phyloP scores from a whole-genome alignment of 1,140 invertebrate genomes.

The Lysiphlebus fabarum region DNA sequence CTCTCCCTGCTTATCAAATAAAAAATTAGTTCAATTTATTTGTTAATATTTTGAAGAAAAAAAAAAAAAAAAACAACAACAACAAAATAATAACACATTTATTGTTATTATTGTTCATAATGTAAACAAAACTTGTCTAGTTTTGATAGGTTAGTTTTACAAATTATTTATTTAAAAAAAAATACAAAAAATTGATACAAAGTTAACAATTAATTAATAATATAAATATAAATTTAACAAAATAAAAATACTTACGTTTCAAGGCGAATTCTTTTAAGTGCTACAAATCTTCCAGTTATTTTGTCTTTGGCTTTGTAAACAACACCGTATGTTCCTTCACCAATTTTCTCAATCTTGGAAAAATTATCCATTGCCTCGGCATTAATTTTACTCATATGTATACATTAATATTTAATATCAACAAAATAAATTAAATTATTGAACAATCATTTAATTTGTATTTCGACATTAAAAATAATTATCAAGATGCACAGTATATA shows the following conservation, averaged over 20 bases:
- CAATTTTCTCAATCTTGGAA: slow-evolving; percentile 87
- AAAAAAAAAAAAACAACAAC: not conserved
- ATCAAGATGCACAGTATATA: too few species aligned
- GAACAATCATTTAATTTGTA: too few species aligned
- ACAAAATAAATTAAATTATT: too few species aligned
- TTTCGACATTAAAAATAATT: too few species aligned
- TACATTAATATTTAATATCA: too few species aligned
- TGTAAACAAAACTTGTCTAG: too few species aligned
- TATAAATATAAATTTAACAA: slow-evolving; percentile 12
- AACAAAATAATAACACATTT: slow-evolving; percentile 7
- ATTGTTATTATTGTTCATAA: too few species aligned
- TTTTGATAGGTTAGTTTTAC: too few species aligned
- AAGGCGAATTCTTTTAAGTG: slow-evolving; percentile 92
- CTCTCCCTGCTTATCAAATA: slow-evolving; percentile 63
- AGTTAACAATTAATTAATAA: slow-evolving; percentile 7
- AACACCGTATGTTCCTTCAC: slow-evolving; percentile 94
- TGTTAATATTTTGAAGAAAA: too few species aligned
- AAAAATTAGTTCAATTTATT: too few species aligned
- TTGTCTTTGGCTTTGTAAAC: slow-evolving; percentile 93
- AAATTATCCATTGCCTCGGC: slow-evolving; percentile 69
- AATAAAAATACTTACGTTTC: slow-evolving; percentile 76
- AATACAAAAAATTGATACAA: slow-evolving; percentile 1
- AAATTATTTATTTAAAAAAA: too few species aligned
- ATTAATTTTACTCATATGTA: too few species aligned
- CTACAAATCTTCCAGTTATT: slow-evolving; percentile 79